A percentile compares a stretch with the other conserved stretches of the same genome.
phyloP scores from a whole-genome alignment of 2,888 invertebrate genomes.

The Coenonympha arcania region DNA sequence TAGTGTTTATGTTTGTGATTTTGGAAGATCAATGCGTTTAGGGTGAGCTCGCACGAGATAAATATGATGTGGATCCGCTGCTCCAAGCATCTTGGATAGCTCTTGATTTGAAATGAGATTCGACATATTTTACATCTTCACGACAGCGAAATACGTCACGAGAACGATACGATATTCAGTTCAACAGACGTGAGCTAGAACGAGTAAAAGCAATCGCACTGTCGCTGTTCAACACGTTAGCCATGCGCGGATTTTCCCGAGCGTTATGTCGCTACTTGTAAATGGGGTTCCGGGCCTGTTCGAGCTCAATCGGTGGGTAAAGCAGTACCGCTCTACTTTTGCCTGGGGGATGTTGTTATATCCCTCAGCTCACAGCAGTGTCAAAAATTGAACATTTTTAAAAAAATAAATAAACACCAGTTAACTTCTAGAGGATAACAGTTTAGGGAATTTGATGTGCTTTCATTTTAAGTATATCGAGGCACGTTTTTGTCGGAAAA shows the following conservation, averaged over 20 bases:
- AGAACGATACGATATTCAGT: not conserved
- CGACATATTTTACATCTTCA: not conserved
- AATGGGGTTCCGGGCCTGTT: not conserved
- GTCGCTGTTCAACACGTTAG: not conserved
- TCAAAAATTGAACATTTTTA: constrained; percentile 4
- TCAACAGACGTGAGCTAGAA: not conserved
- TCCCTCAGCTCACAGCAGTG: not conserved
- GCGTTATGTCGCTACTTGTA: not conserved
- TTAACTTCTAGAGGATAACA: not conserved
- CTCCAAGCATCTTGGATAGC: no score
- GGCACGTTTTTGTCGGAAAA: not conserved
- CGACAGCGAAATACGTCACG: not conserved
- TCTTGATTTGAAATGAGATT: not conserved
- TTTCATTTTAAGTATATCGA: not conserved
- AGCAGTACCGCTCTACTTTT: constrained; percentile 11
- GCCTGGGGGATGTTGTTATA: constrained; percentile 8
- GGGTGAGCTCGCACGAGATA: no score
- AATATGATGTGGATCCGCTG: not conserved
- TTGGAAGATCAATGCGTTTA: no score
- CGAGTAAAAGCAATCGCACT: not conserved
- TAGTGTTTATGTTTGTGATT: no score
- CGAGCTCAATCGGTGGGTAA: constrained; percentile 8
- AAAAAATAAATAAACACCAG: constrained; percentile 4
- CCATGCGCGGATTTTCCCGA: not conserved
- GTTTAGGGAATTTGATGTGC: not conserved